Evolutionary conservation across 2,888 invertebrate genomes (phyloP), one percentile per base, ranked within the genome.

Genomic region (Tribolium freemani): DNA sequence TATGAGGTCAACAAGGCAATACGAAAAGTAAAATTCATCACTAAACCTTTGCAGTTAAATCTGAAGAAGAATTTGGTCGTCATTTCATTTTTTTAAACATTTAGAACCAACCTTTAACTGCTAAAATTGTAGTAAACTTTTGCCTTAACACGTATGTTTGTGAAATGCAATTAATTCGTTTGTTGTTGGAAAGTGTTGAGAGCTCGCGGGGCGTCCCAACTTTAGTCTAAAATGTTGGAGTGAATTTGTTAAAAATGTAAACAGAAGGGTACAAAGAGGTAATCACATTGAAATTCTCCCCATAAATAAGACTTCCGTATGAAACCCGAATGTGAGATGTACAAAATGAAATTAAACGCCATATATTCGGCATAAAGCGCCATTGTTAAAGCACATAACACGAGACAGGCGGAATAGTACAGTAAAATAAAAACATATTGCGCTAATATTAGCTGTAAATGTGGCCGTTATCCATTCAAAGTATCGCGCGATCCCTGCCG

Each of bases 351-450:
- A 79, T 77, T 76, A 77, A 78, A 75, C 60, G 75, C 76, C 66
- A 74, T 77, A 77, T 76, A 75, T 79, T 75, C 71, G 57, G 71
- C 54, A 68, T 66, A 75, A 75, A 70, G 73, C 68, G 69, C 72
- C 66, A 76, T 73, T 76, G 72, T 75, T 69, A 58, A 67, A 66
- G 70, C 72, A 68, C 61, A 67, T 75, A 74, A 78, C 76, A 77
- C 61, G 75, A 64, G 74, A 79, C 79, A 77, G 79, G 77, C 78
- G 79, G 80, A 76, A 79, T 78, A 73, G 75, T 76, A 69, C 70
- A 73, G 77, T 71, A 71, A 80, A 80, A 80, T 80, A 79, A 79
- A 80, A 80, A 73, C 69, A 56, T 73, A 73, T 73, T 69, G 69
- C 57, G 64, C 66, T 60, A 66, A 69, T 69, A 69, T 72, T 58